A percentile compares a stretch with the other conserved stretches of the same genome.
Conservation (phyloP, 2,113 vertebrate genomes). For the Xiphophorus couchianus region DNA sequence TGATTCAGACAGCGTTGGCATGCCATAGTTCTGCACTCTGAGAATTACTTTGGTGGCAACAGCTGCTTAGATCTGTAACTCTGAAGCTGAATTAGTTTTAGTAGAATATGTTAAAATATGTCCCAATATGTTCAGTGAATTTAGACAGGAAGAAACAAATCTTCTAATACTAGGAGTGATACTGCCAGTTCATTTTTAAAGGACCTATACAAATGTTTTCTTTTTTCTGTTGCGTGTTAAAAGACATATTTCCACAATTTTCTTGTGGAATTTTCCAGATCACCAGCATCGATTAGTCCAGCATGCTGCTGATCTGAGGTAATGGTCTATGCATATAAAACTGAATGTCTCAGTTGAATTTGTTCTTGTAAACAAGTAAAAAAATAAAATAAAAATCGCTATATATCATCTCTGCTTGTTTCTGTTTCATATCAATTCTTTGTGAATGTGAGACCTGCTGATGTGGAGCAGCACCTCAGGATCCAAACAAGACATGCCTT, state of each 20-base stretch:
- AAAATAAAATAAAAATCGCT: neutral
- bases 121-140: neutral
- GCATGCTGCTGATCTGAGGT: neutral
- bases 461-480: conserved; percentile 34
- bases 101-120: neutral
- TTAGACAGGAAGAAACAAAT: neutral
- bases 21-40: neutral
- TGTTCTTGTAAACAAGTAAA: neutral
- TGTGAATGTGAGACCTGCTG: conserved; percentile 41
- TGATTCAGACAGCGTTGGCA: neutral
- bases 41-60: neutral
- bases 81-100: neutral
- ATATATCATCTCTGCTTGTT: neutral
- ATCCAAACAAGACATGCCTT: conserved; percentile 54
- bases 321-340: neutral
- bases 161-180: neutral
- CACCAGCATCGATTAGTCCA: neutral
- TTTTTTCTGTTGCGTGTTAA: neutral
- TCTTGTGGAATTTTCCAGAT: neutral
- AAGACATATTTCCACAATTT: neutral
- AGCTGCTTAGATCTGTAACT: neutral
- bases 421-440: conserved; percentile 5
- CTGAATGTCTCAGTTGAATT: neutral
- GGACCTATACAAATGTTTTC: neutral
- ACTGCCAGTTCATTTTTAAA: neutral